Percentiles rank a stretch among this genome's conserved stretches.
Conservation (phyloP, 2,797 vertebrate genomes). For the Columba guinea region DNA sequence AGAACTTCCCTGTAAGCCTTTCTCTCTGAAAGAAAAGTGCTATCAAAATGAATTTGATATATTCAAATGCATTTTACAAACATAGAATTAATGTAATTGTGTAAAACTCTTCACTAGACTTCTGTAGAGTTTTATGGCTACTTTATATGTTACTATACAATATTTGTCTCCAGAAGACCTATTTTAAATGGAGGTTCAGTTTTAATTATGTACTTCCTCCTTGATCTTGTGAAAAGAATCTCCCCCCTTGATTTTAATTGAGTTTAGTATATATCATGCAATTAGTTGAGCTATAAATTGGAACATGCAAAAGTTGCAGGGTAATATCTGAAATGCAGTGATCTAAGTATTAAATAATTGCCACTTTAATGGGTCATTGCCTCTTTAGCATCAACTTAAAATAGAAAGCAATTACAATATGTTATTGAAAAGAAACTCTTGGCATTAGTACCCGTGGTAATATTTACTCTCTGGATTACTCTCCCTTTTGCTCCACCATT, state of each 20-base stretch:
- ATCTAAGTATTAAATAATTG: slow-evolving; percentile 33
- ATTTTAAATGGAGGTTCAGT: not conserved
- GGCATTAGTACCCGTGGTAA: not conserved
- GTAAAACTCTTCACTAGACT: not conserved
- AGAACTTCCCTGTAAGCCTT: not conserved
- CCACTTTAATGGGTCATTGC: not conserved
- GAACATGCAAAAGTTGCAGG: not conserved
- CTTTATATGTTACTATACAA: not conserved
- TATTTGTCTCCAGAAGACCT: not conserved
- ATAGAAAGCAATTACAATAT: not conserved
- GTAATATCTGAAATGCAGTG: not conserved
- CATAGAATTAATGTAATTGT: not conserved
- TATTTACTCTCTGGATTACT: not conserved
- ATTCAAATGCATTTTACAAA: not conserved
- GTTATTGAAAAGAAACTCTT: not conserved
- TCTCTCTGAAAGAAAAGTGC: not conserved
- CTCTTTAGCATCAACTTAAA: not conserved
- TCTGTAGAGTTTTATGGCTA: not conserved
- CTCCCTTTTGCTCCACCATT: not conserved
- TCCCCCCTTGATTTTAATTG: not conserved
- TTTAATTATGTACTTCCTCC: not conserved
- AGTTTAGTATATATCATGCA: not conserved
- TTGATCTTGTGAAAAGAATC: not conserved
- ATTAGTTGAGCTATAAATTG: not conserved
- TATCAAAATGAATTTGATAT: not conserved